phyloP scores from a whole-genome alignment of 2,888 invertebrate genomes.

The Hecatera dysodea region DNA sequence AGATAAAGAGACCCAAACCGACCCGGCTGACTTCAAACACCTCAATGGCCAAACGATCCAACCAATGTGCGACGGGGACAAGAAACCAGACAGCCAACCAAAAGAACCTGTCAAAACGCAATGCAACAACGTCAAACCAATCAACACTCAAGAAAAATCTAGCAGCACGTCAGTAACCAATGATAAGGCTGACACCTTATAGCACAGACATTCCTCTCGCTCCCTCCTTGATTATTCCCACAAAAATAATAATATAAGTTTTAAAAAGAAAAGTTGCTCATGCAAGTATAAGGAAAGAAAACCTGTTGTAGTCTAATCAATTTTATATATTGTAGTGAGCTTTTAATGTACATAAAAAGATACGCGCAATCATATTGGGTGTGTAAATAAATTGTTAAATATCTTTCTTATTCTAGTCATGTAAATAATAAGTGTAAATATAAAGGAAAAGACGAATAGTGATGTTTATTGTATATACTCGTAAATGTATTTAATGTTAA shows the following conservation, averaged over 20 bases:
- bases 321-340: slow-evolving; percentile 51
- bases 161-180: slow-evolving; percentile 63
- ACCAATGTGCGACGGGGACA: slow-evolving; percentile 62
- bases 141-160: slow-evolving; percentile 55
- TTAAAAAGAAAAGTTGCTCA: slow-evolving; percentile 85
- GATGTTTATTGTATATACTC: slow-evolving; percentile 83
- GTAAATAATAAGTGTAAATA: slow-evolving; percentile 66
- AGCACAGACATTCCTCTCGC: slow-evolving; percentile 84
- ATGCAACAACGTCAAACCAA: slow-evolving; percentile 69
- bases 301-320: slow-evolving; percentile 77
- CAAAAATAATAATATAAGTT: slow-evolving; percentile 75
- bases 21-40: slow-evolving; percentile 80
- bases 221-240: slow-evolving; percentile 79
- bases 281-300: slow-evolving; percentile 84
- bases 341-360: slow-evolving; percentile 60
- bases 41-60: slow-evolving; percentile 80
- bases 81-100: slow-evolving; percentile 64
- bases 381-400: slow-evolving; percentile 60
- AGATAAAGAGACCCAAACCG: slow-evolving; percentile 86
- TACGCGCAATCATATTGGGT: slow-evolving; percentile 47
- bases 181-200: slow-evolving; percentile 82
- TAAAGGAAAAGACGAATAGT: slow-evolving; percentile 82
- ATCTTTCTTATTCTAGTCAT: slow-evolving; percentile 34
- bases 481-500: slow-evolving; percentile 67
- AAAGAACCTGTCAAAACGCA: slow-evolving; percentile 65